phyloP scores from a whole-genome alignment of 1,140 invertebrate species.

The Aphidius ervi region DNA sequence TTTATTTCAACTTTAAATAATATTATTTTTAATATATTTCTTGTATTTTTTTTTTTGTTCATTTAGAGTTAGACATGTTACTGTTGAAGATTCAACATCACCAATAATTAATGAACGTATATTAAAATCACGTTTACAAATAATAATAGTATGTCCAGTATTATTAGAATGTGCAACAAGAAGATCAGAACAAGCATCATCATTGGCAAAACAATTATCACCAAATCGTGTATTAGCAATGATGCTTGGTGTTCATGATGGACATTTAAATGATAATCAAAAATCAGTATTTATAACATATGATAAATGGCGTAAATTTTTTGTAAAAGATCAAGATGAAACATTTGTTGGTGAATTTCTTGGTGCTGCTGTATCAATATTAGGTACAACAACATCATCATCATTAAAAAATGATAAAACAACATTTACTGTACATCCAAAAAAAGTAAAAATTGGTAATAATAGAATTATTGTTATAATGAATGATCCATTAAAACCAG shows the following conservation, averaged over 20 bases:
- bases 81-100: constrained; percentile 65
- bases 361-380: constrained; percentile 69
- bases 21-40: constrained; percentile 5
- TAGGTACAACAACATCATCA: constrained; percentile 60
- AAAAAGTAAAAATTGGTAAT: constrained; percentile 78
- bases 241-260: constrained; percentile 69
- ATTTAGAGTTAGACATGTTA: constrained; percentile 65
- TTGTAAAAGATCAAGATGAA: constrained; percentile 72
- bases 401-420: constrained; percentile 57
- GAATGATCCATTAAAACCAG: constrained; percentile 68
- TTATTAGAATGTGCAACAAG: constrained; percentile 62
- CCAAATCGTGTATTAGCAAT: constrained; percentile 72
- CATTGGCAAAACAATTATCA: constrained; percentile 61
- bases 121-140: constrained; percentile 65
- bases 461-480: constrained; percentile 76
- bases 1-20: constrained; percentile 4
- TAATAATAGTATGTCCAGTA: constrained; percentile 73
- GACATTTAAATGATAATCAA: constrained; percentile 59
- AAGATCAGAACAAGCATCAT: constrained; percentile 51
- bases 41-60: constrained; percentile 22
- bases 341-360: constrained; percentile 77
- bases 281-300: constrained; percentile 65
- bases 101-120: constrained; percentile 56
- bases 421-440: constrained; percentile 71
- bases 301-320: constrained; percentile 72